Base-by-base conservation (phyloP, 1,140 invertebrate species). In the Drosophila miranda region DNA sequence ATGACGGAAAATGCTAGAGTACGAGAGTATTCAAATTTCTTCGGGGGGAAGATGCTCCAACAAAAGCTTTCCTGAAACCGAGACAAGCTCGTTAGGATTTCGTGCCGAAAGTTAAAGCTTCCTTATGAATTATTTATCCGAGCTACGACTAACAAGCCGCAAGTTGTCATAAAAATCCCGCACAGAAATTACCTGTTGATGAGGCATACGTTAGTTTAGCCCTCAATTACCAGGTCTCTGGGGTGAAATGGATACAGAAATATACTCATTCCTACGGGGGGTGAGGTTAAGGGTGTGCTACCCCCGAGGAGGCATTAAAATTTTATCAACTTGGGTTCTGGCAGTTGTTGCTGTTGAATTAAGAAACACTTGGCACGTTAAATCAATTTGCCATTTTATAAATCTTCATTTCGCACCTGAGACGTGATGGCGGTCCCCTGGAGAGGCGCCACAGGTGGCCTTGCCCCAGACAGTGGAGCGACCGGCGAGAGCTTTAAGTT, bases 321-420 rank as follows among this genome's bases (percentile, higher is more conserved):
- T 86, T 82, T 87, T 68, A 87, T 87, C 63, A 87, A 82, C 26
- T 42, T 3, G 56, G 11, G 11, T 38, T 38, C 38, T 45, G 53
- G 41, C 43, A 1, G 34, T 38, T 38, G 8, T 16, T 28, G 23
- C 21, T 57, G 62, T 59, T 63, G 63, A 67, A 81, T 86, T 77
- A 81, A 52, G 83, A 81, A 84, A 62, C 73, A 71, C 82, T 68
- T 69, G 76, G 77, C 82, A 81, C 81, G 73, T 75, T 84, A 66
- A 75, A 84, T 87, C 82, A 87, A 87, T 87, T 87, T 87, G 82
- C 73, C 61, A 81, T 87, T 84, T 84, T 86, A 84, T 84, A 84
- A 86, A 84, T 84, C 81, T 84, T 84, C 81, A 84, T 84, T 84
- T 84, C 68, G 82, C 82, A 84, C 81, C 81, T 84, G 81, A 63